Percentiles rank a stretch among this genome's conserved stretches.
These are phyloP conservation scores for Diadegma fenestrale DNA, from an alignment of 2,888 invertebrate genomes.

Conservation along the genomic window DNA sequence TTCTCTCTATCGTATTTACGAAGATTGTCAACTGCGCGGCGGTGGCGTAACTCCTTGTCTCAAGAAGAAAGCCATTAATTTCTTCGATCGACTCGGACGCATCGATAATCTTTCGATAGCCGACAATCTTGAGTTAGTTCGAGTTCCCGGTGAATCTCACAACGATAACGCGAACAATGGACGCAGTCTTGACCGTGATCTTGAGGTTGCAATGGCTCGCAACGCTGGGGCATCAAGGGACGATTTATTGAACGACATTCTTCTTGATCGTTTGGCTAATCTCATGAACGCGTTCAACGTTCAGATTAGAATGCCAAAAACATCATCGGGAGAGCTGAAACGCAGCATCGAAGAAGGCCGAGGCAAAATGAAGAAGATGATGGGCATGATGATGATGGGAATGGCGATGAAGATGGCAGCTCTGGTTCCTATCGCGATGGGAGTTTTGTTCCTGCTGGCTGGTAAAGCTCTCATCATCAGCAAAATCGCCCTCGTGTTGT, in stretches of 20 bases:
- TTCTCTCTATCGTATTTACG: conserved; percentile 90
- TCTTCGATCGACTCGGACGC: conserved; percentile 91
- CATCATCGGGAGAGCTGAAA: conserved; percentile 89
- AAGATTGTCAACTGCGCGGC: conserved; percentile 90
- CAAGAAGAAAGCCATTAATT: conserved; percentile 93
- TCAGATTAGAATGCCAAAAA: conserved; percentile 91
- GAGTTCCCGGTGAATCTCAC: conserved; percentile 85
- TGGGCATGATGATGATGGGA: conserved; percentile 96
- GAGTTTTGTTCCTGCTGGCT: conserved; percentile 92
- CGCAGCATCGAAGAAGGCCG: conserved; percentile 92
- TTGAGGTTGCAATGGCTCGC: conserved; percentile 90
- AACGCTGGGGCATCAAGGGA: conserved; percentile 88
- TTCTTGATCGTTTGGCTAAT: conserved; percentile 90
- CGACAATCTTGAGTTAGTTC: conserved; percentile 90
- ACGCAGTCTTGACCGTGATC: conserved; percentile 83
- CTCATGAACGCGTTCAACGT: conserved; percentile 91
- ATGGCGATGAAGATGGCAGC: conserved; percentile 94
- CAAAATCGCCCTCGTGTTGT: conserved; percentile 92
- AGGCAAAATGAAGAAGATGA: conserved; percentile 96
- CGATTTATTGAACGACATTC: conserved; percentile 88
- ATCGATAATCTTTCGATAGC: conserved; percentile 88
- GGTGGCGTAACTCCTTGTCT: conserved; percentile 90
- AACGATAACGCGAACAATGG: conserved; percentile 83
- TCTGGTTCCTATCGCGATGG: conserved; percentile 92
- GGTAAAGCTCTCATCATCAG: conserved; percentile 94